Base-by-base conservation (phyloP, 2,113 vertebrate genomes). In the Isurus oxyrinchus region DNA sequence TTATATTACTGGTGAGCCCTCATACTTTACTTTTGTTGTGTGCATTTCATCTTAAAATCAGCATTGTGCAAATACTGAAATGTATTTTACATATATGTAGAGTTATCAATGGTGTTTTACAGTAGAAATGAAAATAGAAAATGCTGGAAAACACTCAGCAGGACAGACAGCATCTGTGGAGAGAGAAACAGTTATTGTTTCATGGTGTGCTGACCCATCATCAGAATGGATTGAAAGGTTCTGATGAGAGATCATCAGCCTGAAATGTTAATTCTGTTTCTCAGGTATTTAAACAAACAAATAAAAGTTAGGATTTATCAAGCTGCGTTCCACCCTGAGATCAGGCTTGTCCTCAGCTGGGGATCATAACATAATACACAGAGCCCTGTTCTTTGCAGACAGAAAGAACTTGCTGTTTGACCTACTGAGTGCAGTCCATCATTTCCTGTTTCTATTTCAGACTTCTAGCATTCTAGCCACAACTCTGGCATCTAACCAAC, bases 1-100 rank as follows among this genome's bases (percentile, higher is more conserved):
- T 97, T 98, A 98, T 96, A 98, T 98, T 96, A 98, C 98, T 31
- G 98, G 98, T 97, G 81, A 79, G 81, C 76, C 67, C 61, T 14
- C 25, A 0, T 63, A 53, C 3, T 49, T 95, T 57, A 76, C 66
- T 69, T 8, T 69, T 95, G 23, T 31, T 11, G 31, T 10, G 21
- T 44, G 31, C 16, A 35, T 72, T 72, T 53, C 27, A 49, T 27
- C 19, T 25, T 94, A 69, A 95, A 67, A 67, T 95, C 27, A 67
- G 21, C 35, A 67, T 3, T 67, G 40, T 76, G 21, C 25, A 53
- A 35, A 95, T 16, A 55, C 67, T 10, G 11, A 49, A 95, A 35
- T 95, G 66, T 31, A 31, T 72, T 31, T 53, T 53, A 35, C 49
- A 31, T 72, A 25, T 59, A 23, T 0, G 69, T 31, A 69, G 61